Evolutionary conservation across 2,113 vertebrate species (phyloP).

Genomic region (Aptenodytes forsteri): DNA sequence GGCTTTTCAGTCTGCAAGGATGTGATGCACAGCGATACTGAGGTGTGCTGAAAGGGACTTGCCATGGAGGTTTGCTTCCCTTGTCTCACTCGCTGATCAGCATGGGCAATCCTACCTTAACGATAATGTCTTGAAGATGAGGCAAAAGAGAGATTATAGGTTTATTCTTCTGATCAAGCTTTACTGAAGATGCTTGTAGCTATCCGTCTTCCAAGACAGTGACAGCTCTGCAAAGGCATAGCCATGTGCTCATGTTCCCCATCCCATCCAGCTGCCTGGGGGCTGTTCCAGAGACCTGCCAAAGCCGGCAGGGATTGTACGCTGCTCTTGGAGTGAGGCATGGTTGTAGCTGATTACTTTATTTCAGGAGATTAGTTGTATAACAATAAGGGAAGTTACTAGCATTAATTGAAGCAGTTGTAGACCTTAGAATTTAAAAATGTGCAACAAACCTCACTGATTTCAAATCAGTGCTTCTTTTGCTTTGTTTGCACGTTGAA

Average conservation of each 20-base stretch:
- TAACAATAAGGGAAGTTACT: neutral
- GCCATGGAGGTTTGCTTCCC: neutral
- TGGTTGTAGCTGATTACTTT: neutral
- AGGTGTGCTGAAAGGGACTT: neutral
- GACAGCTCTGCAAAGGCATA: neutral
- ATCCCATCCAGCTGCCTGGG: neutral
- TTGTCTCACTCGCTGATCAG: neutral
- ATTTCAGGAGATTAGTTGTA: neutral
- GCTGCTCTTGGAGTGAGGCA: neutral
- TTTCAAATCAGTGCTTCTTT: neutral
- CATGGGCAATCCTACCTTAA: neutral
- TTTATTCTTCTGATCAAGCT: neutral
- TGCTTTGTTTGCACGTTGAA: fast-evolving
- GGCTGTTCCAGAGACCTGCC: neutral
- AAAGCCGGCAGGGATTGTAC: neutral
- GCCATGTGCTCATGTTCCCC: neutral
- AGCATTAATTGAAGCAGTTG: neutral
- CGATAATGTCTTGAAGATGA: neutral
- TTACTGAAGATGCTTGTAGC: neutral
- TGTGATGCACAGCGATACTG: neutral
- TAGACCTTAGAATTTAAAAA: neutral
- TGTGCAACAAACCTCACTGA: fast-evolving
- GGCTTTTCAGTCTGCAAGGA: neutral
- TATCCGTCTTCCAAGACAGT: neutral
- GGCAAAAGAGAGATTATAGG: neutral